phyloP scores from a whole-genome alignment of 1,140 invertebrate species.

The Caenorhabditis latens region DNA sequence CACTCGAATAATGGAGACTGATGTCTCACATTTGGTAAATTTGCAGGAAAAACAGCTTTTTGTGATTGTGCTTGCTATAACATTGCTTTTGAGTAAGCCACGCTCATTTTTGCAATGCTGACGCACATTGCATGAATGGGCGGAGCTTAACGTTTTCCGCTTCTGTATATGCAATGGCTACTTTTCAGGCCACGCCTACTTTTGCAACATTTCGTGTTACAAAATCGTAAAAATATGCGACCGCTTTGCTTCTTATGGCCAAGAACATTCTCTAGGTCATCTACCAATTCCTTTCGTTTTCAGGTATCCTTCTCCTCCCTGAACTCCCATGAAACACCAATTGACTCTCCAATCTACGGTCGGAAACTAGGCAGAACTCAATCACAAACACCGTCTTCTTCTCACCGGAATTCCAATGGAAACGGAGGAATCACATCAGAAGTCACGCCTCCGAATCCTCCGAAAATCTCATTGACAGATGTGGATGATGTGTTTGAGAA shows the following conservation, averaged over 20 bases:
- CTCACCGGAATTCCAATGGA: background rate
- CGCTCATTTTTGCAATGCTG: too few species aligned
- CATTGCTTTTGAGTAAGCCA: too few species aligned
- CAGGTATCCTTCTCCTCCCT: constrained; percentile 58
- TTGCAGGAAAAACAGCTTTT: background rate
- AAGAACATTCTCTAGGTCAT: too few species aligned
- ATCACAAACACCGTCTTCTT: constrained; percentile 5
- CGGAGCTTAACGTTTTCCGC: too few species aligned
- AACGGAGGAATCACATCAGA: constrained; percentile 24
- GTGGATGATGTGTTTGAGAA: constrained; percentile 48
- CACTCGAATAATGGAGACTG: constrained; percentile 24
- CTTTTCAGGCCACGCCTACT: too few species aligned
- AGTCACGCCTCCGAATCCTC: background rate
- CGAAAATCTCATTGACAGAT: constrained; percentile 12
- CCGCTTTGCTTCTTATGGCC: too few species aligned
- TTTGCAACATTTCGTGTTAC: too few species aligned
- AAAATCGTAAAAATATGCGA: too few species aligned
- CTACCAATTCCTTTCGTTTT: background rate
- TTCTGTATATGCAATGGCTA: too few species aligned
- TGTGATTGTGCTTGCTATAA: background rate
- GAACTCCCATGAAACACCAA: constrained; percentile 5
- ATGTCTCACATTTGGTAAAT: constrained; percentile 44
- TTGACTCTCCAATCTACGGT: constrained; percentile 35
- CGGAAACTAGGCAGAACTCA: background rate
- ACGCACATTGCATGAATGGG: too few species aligned